Base-by-base conservation (phyloP, 1,140 invertebrate species). In the Drosophila takahashii region DNA sequence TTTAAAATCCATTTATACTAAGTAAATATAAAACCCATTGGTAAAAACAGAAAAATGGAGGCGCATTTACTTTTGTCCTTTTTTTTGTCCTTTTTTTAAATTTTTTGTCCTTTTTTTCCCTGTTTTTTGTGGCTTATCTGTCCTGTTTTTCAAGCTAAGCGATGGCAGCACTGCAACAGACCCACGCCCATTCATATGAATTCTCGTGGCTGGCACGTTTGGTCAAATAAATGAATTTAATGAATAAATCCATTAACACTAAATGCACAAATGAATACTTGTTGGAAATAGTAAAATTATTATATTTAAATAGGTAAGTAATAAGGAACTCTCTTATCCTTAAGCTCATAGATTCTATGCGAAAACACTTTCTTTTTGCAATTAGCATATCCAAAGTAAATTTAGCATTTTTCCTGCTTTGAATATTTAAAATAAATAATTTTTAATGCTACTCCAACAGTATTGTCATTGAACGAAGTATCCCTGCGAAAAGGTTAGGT, bases 181-280 rank as follows among this genome's bases (percentile, higher is more conserved):
- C 15, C 62, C 58, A 44, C 57, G 37, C 48, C 62, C 69, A 60
- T 52, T 73, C 54, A 73, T 37, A 39, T 44, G 36, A 37, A 59
- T 47, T 26, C 64, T 45, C 41, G 48, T 39, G 65, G 65, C n/a
- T 18, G 34, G 65, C 39, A 69, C 48, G 62, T 70, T 53, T 62
- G 22, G 39, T 4, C 36, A 7, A 4, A 39, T 66, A 15, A 18
- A 9, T 27, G 26, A n/a, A 5, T 26, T 50, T n/a, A 60, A 45
- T 44, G 29, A 18, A 45, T 64, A 34, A 42, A 27, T 15, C 26
- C 4, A 32, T 48, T 16, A 7, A 16, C 15, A 15, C 0, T 29
- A 15, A 1, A 3, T 5, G n/a, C 1, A 13, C 1, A 1, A 0
- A 0, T 32, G 27, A 15, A 32, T 27, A 48, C 9, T 48, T 48